A percentile compares a stretch with the other conserved stretches of the same genome.
Evolutionary conservation across 1,140 invertebrate species (phyloP).

Genomic region (Drosophila murphyi): DNA sequence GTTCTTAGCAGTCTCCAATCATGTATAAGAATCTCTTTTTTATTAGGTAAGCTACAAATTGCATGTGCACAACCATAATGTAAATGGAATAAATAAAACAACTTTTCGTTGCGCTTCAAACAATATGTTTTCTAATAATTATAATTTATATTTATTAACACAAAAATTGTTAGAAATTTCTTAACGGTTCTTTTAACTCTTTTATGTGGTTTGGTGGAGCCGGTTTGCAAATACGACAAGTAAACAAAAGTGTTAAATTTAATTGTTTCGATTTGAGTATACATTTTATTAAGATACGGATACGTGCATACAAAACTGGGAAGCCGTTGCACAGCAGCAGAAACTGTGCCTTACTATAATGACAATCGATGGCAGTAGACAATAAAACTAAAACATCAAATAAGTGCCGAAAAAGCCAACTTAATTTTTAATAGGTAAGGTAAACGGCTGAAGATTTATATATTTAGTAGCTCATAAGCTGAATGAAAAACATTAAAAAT

Average conservation of each 20-base stretch:
- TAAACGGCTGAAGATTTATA: slow-evolving; percentile 21
- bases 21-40: slow-evolving; percentile 30
- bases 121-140: slow-evolving; percentile 13
- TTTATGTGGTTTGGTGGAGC: slow-evolving; percentile 59
- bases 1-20: slow-evolving; percentile 11
- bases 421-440: slow-evolving; percentile 1
- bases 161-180: too few species aligned
- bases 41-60: slow-evolving; percentile 3
- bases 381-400: slow-evolving; percentile 47
- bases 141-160: slow-evolving; percentile 8
- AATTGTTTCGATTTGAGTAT: slow-evolving; percentile 3
- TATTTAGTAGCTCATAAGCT: slow-evolving; percentile 67
- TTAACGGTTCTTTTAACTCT: slow-evolving; percentile 23
- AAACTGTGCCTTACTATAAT: slow-evolving; percentile 18
- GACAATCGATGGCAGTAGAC: slow-evolving; percentile 48
- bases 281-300: slow-evolving; percentile 6
- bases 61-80: slow-evolving; percentile 1
- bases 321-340: slow-evolving; percentile 61
- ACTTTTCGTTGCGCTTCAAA: not conserved
- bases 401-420: slow-evolving; percentile 41
- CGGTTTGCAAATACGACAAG: slow-evolving; percentile 52
- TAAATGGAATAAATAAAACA: slow-evolving; percentile 7
- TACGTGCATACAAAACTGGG: slow-evolving; percentile 20
- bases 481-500: slow-evolving; percentile 13
- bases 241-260: slow-evolving; percentile 43